Conservation (phyloP, 2,888 invertebrate species). For the Hemicrepidius hirtus region DNA sequence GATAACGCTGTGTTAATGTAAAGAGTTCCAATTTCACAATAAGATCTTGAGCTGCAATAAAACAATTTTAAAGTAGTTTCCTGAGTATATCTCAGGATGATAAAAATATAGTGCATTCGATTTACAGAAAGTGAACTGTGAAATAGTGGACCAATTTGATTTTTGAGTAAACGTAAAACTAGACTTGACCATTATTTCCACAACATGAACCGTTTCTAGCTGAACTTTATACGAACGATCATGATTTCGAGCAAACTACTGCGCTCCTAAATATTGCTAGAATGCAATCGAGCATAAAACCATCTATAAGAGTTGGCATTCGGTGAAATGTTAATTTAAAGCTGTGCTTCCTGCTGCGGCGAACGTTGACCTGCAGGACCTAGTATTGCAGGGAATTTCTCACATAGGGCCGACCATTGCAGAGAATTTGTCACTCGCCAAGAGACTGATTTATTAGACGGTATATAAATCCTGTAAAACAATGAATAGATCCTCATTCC, state of each 20-base stretch:
- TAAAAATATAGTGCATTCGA: too few species aligned
- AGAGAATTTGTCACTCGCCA: conserved; percentile 41
- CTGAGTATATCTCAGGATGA: too few species aligned
- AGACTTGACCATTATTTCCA: conserved; percentile 12
- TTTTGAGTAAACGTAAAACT: conserved; percentile 1
- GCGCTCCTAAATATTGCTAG: conserved; percentile 29
- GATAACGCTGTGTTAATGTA: too few species aligned
- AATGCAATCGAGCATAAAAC: conserved; percentile 36
- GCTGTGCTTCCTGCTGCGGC: conserved; percentile 29
- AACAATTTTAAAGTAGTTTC: too few species aligned
- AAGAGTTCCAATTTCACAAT: too few species aligned
- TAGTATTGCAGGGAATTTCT: conserved; percentile 31
- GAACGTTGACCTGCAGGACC: conserved; percentile 41
- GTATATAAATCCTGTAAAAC: conserved; percentile 43
- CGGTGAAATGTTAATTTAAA: conserved; percentile 44
- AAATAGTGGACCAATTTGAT: conserved; percentile 2
- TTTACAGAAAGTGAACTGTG: not conserved
- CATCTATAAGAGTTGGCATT: conserved; percentile 41
- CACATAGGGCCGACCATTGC: conserved; percentile 32
- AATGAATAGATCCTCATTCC: conserved; percentile 41
- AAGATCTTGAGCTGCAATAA: too few species aligned
- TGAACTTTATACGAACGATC: conserved; percentile 22
- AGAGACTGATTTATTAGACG: conserved; percentile 42
- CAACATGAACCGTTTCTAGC: conserved; percentile 9
- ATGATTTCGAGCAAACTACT: conserved; percentile 7